A percentile compares a stretch with the other conserved stretches of the same genome.
phyloP scores from a whole-genome alignment of 2,797 vertebrate species.

The Chelonia mydas region DNA sequence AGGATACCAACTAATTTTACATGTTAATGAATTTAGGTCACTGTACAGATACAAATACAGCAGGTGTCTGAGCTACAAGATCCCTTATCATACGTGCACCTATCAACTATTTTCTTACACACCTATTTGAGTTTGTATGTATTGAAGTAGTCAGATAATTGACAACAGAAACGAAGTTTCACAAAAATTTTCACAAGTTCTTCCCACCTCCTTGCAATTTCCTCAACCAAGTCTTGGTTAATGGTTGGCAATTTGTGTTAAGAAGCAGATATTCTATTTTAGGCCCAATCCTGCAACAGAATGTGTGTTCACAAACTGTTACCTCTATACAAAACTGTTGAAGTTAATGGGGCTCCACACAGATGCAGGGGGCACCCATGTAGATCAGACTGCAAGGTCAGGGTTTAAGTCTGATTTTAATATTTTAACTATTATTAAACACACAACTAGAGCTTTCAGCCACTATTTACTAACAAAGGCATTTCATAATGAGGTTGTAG shows the following conservation, averaged over 20 bases:
- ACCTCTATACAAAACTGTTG: neutral
- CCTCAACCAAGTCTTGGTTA: fast-evolving
- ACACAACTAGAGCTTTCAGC: neutral
- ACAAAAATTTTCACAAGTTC: neutral
- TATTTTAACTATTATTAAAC: neutral
- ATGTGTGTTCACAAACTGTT: neutral
- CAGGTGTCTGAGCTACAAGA: slow-evolving; percentile 9
- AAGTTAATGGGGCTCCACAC: neutral
- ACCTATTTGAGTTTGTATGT: neutral
- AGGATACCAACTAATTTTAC: slow-evolving; percentile 25
- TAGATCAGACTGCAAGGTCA: neutral
- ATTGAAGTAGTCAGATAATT: neutral
- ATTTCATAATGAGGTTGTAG: neutral
- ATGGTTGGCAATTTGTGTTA: neutral
- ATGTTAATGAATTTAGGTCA: neutral
- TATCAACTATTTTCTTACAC: neutral
- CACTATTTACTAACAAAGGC: neutral
- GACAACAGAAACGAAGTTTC: neutral
- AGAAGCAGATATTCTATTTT: neutral
- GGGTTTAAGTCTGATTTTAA: neutral
- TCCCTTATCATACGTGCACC: neutral
- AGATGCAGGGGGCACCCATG: fast-evolving
- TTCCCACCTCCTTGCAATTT: neutral
- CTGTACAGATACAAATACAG: neutral
- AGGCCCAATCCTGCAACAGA: neutral